Evolutionary conservation across 1,140 invertebrate genomes (phyloP), one percentile per base, ranked within the genome.

Genomic region (Papilio machaon): DNA sequence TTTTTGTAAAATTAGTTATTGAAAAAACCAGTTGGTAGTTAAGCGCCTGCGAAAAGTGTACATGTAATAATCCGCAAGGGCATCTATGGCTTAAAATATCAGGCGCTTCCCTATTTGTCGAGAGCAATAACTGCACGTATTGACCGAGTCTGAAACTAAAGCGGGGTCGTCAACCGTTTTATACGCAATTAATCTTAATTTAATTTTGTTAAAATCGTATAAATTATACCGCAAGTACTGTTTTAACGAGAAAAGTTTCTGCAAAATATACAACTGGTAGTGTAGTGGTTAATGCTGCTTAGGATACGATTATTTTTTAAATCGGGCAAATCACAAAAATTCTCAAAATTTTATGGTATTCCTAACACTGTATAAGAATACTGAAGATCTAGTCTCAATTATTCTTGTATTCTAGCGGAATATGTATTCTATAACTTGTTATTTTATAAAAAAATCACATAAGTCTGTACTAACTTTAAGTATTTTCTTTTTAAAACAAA

Each of bases 121-220:
- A 52, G 49, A 76, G 47, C 74, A 76, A 52, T 64, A 64, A 64
- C 60, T 64, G 60, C 19, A 64, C n/a, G 47, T 76, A 76, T 76
- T 76, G 74, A 76, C 49, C 74, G 74, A 76, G 74, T 52, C 74
- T 35, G 49, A 76, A 76, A 76, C 49, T 49, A 54, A 76, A 11
- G 74, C 49, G 49, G 47, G 74, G 47, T 76, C 74, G 49, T 49
- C 74, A 76, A 54, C 47, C 74, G 23, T 76, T 76, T 76, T 54
- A 76, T 76, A 76, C 15, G 74, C 74, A 76, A 76, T 76, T 58
- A 76, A 76, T 76, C 8, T 52, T 76, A 11, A 54, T 52, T 52
- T 54, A 76, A 47, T 76, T 76, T 58, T 58, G 74, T 76, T 76
- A 47, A 49, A 54, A 58, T 76, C 17, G 49, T 77, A 54, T 58